phyloP scores from a whole-genome alignment of 2,113 vertebrate genomes.

The Cheirogaleus medius region DNA sequence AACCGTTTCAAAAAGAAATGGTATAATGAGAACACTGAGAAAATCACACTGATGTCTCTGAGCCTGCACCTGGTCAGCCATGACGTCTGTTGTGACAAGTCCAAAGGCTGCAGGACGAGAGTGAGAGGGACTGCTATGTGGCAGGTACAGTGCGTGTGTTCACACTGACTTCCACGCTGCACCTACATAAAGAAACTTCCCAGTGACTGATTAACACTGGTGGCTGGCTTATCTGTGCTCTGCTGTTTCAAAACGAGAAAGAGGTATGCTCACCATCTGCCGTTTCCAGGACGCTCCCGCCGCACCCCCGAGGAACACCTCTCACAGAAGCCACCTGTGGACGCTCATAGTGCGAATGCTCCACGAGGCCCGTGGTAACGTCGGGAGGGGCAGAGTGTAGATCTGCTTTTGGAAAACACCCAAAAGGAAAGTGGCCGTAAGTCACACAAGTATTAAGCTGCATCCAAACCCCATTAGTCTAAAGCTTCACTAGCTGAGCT shows the following conservation, averaged over 20 bases:
- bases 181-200: too few species aligned
- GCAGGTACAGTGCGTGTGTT: accelerated
- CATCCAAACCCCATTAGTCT: not conserved
- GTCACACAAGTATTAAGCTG: not conserved
- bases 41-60: not conserved
- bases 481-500: not conserved
- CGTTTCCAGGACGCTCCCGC: constrained; percentile 91
- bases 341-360: constrained; percentile 86
- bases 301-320: constrained; percentile 88
- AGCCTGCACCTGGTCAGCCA: not conserved
- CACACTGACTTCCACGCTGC: not conserved
- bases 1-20: not conserved
- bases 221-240: not conserved
- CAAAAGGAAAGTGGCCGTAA: not conserved
- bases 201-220: not conserved
- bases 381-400: constrained; percentile 94
- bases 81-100: accelerated
- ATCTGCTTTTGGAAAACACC: constrained; percentile 86
- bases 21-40: not conserved
- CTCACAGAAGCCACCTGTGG: constrained; percentile 90
- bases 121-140: accelerated
- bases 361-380: constrained; percentile 93
- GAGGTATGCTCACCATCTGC: constrained; percentile 92
- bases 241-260: not conserved
- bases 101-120: not conserved